A percentile compares a stretch with the other conserved stretches of the same genome.
Evolutionary conservation across 2,797 vertebrate species (phyloP).

Genomic region (Vespertilio murinus): DNA sequence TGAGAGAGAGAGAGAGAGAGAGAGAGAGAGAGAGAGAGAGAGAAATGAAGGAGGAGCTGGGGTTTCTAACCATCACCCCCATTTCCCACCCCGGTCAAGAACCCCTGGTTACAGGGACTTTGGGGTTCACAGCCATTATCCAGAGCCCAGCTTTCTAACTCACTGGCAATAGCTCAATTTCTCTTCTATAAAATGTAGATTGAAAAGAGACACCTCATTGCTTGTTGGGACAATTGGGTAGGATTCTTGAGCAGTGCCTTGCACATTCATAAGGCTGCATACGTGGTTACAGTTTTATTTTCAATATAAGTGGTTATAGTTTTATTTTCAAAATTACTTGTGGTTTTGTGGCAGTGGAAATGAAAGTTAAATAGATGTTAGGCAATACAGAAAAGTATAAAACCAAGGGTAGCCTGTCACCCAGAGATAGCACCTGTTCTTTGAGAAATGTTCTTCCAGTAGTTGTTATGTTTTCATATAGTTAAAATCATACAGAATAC

Average conservation of each 20-base stretch:
- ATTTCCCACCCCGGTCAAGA: neutral
- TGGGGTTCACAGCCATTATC: neutral
- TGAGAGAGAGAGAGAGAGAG: too few species aligned
- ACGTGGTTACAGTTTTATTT: neutral
- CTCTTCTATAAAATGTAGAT: neutral
- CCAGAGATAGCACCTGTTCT: neutral
- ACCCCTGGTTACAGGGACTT: neutral
- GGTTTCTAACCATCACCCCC: neutral
- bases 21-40: neutral
- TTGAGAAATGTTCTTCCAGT: neutral
- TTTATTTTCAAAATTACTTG: neutral
- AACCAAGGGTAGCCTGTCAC: neutral
- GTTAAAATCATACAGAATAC: neutral
- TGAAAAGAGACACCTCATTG: neutral
- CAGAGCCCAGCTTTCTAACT: neutral
- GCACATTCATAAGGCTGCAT: neutral
- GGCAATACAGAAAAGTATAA: neutral
- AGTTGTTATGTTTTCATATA: neutral
- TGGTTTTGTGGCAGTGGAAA: slow-evolving; percentile 8
- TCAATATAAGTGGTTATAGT: neutral
- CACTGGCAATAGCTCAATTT: neutral
- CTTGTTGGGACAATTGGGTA: neutral
- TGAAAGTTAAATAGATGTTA: neutral
- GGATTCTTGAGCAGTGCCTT: neutral
- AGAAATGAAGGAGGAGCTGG: neutral